Evolutionary conservation across 1,140 invertebrate species (phyloP), one percentile per base, ranked within the genome.

Genomic region (Aradophagus sp.): DNA sequence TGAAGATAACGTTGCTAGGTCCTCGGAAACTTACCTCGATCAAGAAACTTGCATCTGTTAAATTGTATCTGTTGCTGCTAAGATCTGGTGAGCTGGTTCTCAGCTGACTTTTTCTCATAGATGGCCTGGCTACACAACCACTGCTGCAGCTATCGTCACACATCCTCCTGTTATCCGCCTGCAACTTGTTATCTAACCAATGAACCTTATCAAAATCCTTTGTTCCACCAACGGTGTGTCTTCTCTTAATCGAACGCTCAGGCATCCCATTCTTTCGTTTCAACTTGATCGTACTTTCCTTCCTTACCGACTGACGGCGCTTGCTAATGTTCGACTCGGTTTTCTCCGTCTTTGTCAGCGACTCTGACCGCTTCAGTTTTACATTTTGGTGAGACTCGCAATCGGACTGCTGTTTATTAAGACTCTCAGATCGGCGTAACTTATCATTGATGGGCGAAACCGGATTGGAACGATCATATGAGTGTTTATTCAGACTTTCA

Each of bases 221-320:
- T 0, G 93, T 94, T 11, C 95, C 95, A 19, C 95, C 95, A 0
- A 97, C 94, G 1, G 95, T 97, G 83, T 97, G 95, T n/a, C 95
- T 87, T 8, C 95, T 87, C 81, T 95, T 95, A 65, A 95, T 93
- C 26, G 91, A 92, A 31, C 92, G 84, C 78, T 92, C 91, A 0
- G 89, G 90, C 89, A 91, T 91, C 23, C 90, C 91, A 77, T 91
- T 92, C 82, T 92, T 92, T 42, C 91, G 81, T 80, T 92, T 92
- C 34, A 92, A 79, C 77, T 92, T 91, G 5, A 89, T 89, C 32
- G 88, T 75, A 74, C 85, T 80, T 73, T 88, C 74, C 77, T 87
- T 85, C 61, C 83, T 72, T 63, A 81, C 70, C 36, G 82, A 76
- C 52, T 93, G 91, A 5, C 91, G 87, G 32, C 91, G 87, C 78